phyloP scores from a whole-genome alignment of 1,140 invertebrate genomes.

The Drosophila sp. region DNA sequence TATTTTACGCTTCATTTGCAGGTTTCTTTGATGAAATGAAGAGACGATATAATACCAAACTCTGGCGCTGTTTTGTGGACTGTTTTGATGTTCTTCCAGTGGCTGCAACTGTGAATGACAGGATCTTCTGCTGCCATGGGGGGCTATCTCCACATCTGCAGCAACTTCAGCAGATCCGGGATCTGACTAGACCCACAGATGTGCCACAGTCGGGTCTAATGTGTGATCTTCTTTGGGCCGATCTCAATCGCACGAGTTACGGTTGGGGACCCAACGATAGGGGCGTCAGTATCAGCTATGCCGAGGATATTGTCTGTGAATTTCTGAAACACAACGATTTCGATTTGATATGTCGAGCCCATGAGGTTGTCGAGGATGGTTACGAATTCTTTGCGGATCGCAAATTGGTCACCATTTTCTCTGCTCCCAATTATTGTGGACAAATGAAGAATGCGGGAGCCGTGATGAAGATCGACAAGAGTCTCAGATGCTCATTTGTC shows the following conservation, averaged over 20 bases:
- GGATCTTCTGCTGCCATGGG: neutral
- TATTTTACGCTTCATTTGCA: neutral
- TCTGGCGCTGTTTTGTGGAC: neutral
- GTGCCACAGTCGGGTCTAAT: neutral
- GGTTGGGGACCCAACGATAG: neutral
- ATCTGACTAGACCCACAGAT: neutral
- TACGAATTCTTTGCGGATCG: slow-evolving; percentile 93
- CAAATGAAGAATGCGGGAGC: slow-evolving; percentile 95
- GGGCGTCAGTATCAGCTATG: neutral
- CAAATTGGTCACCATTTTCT: slow-evolving; percentile 93
- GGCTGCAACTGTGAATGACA: neutral
- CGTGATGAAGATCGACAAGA: slow-evolving; percentile 85
- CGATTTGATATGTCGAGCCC: slow-evolving; percentile 93
- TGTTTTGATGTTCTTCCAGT: neutral
- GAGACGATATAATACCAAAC: neutral
- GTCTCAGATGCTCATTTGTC: neutral
- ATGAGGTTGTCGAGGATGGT: slow-evolving; percentile 95
- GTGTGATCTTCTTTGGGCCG: neutral
- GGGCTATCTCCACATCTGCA: neutral
- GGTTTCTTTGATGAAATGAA: slow-evolving; percentile 1
- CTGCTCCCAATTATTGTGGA: slow-evolving; percentile 93
- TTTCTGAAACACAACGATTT: slow-evolving; percentile 87
- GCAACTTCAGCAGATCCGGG: neutral
- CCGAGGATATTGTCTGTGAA: neutral
- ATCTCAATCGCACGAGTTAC: neutral